Evolutionary conservation across 2,797 vertebrate species (phyloP).

Genomic region (Enteromius viviparus): DNA sequence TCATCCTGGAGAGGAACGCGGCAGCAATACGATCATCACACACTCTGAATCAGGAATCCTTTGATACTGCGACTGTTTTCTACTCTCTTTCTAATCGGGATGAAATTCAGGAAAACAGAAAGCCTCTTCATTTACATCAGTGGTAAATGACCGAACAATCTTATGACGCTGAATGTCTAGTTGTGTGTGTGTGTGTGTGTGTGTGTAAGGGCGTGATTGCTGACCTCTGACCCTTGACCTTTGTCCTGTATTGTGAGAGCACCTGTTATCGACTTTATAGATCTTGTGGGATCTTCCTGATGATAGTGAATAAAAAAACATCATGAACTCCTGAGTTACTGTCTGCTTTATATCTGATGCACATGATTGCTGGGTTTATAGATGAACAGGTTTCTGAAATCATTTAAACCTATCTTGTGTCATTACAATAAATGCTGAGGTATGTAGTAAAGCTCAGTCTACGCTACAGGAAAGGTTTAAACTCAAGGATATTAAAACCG

Average conservation of each 20-base stretch:
- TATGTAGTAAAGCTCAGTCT: background rate
- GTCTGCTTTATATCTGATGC: background rate
- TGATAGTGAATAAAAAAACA: constrained; percentile 77
- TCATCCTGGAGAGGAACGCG: constrained; percentile 38
- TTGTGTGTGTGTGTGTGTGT: constrained; percentile 48
- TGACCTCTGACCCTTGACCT: constrained; percentile 71
- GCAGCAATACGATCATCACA: constrained; percentile 80
- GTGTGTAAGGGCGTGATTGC: constrained; percentile 18
- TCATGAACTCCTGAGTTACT: background rate
- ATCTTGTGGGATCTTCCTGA: constrained; percentile 79
- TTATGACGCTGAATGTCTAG: constrained; percentile 84
- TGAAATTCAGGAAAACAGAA: constrained; percentile 43
- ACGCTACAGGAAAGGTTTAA: background rate
- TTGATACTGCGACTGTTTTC: constrained; percentile 79
- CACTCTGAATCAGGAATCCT: constrained; percentile 81
- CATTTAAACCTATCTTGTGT: too few relatives aligned
- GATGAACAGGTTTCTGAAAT: background rate
- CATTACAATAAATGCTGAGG: background rate
- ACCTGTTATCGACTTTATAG: constrained; percentile 80
- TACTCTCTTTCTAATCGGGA: constrained; percentile 81
- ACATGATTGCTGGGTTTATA: background rate
- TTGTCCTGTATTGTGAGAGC: constrained; percentile 81
- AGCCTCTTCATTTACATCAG: constrained; percentile 69
- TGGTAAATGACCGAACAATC: constrained; percentile 74
- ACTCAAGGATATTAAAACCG: too few relatives aligned